A percentile compares a stretch with the other conserved stretches of the same genome.
phyloP scores from a whole-genome alignment of 1,140 invertebrate species.

The Papilio helenus region DNA sequence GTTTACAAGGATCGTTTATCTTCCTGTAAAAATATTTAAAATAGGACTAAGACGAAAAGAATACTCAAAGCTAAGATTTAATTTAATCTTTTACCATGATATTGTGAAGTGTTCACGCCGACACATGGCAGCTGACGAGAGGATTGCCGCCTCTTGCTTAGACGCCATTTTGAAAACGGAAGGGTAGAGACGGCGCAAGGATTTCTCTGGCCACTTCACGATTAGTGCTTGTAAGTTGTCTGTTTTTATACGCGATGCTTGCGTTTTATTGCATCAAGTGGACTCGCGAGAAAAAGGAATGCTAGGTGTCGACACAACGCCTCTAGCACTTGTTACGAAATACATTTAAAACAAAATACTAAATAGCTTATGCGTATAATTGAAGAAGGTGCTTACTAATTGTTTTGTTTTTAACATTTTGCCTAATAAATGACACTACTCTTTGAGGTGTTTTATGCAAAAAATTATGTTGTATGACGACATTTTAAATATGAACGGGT shows the following conservation, averaged over 20 bases:
- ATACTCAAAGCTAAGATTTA: constrained; percentile 31
- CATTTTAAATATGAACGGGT: too few species aligned
- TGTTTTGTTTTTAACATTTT: background rate
- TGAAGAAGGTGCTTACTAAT: background rate
- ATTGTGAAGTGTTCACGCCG: constrained; percentile 59
- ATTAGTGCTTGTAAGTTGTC: constrained; percentile 47
- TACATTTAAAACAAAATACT: constrained; percentile 1
- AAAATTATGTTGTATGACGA: too few species aligned
- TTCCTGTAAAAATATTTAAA: constrained; percentile 28
- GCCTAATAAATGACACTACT: background rate
- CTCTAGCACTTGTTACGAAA: background rate
- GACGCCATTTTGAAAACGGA: constrained; percentile 63
- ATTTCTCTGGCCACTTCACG: constrained; percentile 54
- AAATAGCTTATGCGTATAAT: background rate
- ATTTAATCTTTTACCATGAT: constrained; percentile 27
- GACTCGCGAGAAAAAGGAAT: background rate
- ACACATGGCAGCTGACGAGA: constrained; percentile 64
- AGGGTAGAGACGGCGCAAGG: constrained; percentile 58
- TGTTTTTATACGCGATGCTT: constrained; percentile 37
- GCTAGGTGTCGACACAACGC: constrained; percentile 22
- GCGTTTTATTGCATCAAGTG: constrained; percentile 24
- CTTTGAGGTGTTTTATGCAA: too few species aligned
- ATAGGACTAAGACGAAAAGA: constrained; percentile 21
- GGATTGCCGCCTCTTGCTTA: constrained; percentile 54
- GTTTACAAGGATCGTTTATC: constrained; percentile 22